These are phyloP conservation scores for Solenodon paradoxus DNA, from an alignment of 2,113 vertebrate species.

Conservation along the genomic window DNA sequence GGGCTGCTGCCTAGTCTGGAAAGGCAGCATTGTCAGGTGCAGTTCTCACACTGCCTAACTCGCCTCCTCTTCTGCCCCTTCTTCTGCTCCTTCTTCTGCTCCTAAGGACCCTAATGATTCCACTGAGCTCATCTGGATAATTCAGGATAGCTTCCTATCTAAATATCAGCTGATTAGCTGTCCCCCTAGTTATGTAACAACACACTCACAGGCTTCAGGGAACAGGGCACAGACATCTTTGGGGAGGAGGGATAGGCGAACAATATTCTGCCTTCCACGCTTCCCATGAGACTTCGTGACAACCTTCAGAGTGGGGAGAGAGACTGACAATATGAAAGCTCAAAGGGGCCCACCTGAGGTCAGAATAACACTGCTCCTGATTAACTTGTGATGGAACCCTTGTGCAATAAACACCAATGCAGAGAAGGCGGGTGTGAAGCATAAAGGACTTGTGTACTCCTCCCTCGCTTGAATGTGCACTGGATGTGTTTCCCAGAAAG, in stretches of 20 bases:
- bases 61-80: not conserved
- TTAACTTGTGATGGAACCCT: not conserved
- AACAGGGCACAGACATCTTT: not conserved
- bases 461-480: not conserved
- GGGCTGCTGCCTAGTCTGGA: no score
- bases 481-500: slow-evolving; percentile 7
- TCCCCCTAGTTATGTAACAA: not conserved
- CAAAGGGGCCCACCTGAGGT: not conserved
- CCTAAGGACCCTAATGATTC: not conserved
- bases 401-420: not conserved
- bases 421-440: not conserved
- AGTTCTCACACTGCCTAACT: not conserved
- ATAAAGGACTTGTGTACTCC: fast-evolving
- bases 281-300: not conserved
- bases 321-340: not conserved
- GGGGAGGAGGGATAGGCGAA: no score
- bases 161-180: not conserved
- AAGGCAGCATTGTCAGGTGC: fast-evolving
- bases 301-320: not conserved
- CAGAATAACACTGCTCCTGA: not conserved
- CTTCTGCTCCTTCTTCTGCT: not conserved
- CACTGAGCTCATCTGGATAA: not conserved
- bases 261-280: not conserved
- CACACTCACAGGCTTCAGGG: not conserved
- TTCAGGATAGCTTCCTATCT: not conserved